phyloP scores from a whole-genome alignment of 2,888 invertebrate genomes.

The Lydus trimaculatus region DNA sequence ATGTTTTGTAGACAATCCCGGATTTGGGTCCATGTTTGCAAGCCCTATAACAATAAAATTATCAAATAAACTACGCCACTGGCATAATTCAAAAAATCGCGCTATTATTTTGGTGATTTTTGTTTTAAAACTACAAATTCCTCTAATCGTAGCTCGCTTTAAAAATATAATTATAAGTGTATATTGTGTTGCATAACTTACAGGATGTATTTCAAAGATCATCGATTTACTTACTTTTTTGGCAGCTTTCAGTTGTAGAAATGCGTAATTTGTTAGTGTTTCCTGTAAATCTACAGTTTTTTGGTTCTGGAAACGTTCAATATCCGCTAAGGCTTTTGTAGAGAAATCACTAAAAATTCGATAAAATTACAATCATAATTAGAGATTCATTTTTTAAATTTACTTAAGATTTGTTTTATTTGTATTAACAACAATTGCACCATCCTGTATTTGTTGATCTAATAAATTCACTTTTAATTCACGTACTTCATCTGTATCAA shows the following conservation, averaged over 20 bases:
- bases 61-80: neutral
- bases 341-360: slow-evolving; percentile 68
- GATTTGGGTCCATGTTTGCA: slow-evolving; percentile 80
- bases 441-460: slow-evolving; percentile 72
- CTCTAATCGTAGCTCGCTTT: neutral
- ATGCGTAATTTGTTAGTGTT: slow-evolving; percentile 72
- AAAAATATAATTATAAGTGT: neutral
- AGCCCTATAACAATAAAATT: slow-evolving; percentile 65
- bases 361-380: neutral
- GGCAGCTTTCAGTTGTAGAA: slow-evolving; percentile 76
- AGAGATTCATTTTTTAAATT: slow-evolving; percentile 46
- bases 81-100: neutral
- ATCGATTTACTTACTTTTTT: slow-evolving; percentile 67
- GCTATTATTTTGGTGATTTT: neutral
- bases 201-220: too few relatives aligned
- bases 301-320: slow-evolving; percentile 76
- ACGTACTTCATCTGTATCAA: slow-evolving; percentile 78
- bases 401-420: slow-evolving; percentile 69
- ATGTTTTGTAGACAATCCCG: slow-evolving; percentile 77
- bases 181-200: neutral
- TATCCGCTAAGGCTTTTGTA: slow-evolving; percentile 70
- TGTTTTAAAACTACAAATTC: too few relatives aligned
- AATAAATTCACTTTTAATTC: slow-evolving; percentile 72
- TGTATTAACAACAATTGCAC: slow-evolving; percentile 66
- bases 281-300: slow-evolving; percentile 76